phyloP scores from a whole-genome alignment of 1,140 invertebrate genomes.

The Solen grandis region DNA sequence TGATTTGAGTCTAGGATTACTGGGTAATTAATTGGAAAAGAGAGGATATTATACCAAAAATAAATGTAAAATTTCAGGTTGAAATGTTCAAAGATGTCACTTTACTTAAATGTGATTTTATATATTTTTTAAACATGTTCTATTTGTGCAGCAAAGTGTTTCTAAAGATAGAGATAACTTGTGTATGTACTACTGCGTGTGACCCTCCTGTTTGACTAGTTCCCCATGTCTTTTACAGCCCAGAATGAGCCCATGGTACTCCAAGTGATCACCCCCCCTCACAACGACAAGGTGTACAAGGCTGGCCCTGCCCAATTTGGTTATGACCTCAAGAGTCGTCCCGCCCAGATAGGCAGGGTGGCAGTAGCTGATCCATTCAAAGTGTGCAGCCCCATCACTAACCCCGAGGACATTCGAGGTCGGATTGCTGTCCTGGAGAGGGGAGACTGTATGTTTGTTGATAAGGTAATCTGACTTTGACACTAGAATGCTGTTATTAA shows the following conservation, averaged over 20 bases:
- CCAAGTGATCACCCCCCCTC: conserved; percentile 68
- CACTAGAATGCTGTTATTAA: background rate
- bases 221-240: too few species aligned
- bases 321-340: conserved; percentile 83
- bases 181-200: too few species aligned
- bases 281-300: conserved; percentile 82
- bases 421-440: conserved; percentile 92
- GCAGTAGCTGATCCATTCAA: conserved; percentile 86
- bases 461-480: conserved; percentile 87
- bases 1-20: too few species aligned
- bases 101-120: too few species aligned
- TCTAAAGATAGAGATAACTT: too few species aligned
- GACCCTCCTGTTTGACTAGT: too few species aligned
- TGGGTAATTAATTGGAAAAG: too few species aligned
- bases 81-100: too few species aligned
- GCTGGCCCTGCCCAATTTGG: conserved; percentile 97
- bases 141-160: too few species aligned
- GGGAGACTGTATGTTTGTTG: conserved; percentile 97
- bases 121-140: too few species aligned
- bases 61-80: too few species aligned
- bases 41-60: too few species aligned
- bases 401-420: conserved; percentile 85
- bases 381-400: conserved; percentile 86
- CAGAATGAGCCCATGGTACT: conserved; percentile 78
- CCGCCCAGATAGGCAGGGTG: conserved; percentile 79